Evolutionary conservation across 2,888 invertebrate species (phyloP).

Genomic region (Orthosia gothica): DNA sequence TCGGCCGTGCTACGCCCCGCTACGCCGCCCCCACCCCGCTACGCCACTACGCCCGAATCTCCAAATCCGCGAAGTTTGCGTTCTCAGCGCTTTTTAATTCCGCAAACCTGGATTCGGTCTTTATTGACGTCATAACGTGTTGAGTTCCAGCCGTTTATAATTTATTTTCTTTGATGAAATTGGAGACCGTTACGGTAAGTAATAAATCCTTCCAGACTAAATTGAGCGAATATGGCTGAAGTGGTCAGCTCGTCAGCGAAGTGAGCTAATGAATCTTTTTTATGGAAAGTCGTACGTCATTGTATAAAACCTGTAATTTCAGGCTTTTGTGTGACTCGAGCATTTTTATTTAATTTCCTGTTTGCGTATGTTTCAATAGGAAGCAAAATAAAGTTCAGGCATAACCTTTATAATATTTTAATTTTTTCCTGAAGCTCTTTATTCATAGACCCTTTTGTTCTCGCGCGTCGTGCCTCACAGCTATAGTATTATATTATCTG

Average conservation of each 20-base stretch:
- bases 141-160: slow-evolving; percentile 53
- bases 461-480: slow-evolving; percentile 37
- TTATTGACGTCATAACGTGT: slow-evolving; percentile 66
- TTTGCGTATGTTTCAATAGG: slow-evolving; percentile 32
- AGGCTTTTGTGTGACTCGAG: slow-evolving; percentile 16
- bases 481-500: slow-evolving; percentile 5
- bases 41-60: slow-evolving; percentile 76
- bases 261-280: slow-evolving; percentile 62
- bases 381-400: slow-evolving; percentile 31
- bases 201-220: slow-evolving; percentile 61
- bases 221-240: slow-evolving; percentile 62
- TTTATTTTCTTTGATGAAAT: slow-evolving; percentile 65
- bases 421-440: slow-evolving; percentile 53
- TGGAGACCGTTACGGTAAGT: slow-evolving; percentile 43
- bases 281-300: slow-evolving; percentile 50
- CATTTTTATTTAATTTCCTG: slow-evolving; percentile 52
- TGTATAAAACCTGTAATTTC: slow-evolving; percentile 37
- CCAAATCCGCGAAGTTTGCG: slow-evolving; percentile 68
- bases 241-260: slow-evolving; percentile 59
- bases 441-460: slow-evolving; percentile 61
- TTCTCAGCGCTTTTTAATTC: slow-evolving; percentile 71
- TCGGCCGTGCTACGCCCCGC: slow-evolving; percentile 80
- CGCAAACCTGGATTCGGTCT: slow-evolving; percentile 63
- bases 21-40: slow-evolving; percentile 72
- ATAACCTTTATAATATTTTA: slow-evolving; percentile 48